Base-by-base conservation (phyloP, 2,113 vertebrate species). In the Lontra canadensis region DNA sequence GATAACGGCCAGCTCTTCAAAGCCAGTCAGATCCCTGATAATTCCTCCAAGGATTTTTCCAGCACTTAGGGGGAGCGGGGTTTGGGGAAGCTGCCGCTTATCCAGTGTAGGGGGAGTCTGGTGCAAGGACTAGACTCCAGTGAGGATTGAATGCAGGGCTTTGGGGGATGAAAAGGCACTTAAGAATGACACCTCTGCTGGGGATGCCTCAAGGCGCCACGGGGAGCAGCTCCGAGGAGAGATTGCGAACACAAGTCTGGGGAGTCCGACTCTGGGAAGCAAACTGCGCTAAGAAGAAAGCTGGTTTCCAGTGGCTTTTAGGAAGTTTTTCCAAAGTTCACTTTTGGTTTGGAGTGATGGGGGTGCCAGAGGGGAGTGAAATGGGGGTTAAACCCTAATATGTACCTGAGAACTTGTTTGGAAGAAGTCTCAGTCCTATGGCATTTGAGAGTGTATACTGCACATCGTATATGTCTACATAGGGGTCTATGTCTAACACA, bases 1-100 rank as follows among this genome's bases (percentile, higher is more conserved):
- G 97, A 97, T 97, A 96, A 97, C 42, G 1, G 0, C 13, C 63
- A 71, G 80, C 92, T 83, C 90, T 97, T 98, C 95, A 98, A 97
- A 98, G 95, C 65, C 2, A 7, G 12, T 13, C 59, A 42, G 83
- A 93, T 79, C 74, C 82, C 87, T 61, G 87, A 80, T 92, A 65
- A 90, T 49, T 73, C 44, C 49, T 2, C 67, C 6, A 36, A 91
- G 93, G 96, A 94, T 97, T 94, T 94, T 96, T 90, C 96, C 79
- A 59, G 95, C 90, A 90, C 98, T 97, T 85, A 44, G 0, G 10
- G 94, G 61, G 55, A 94, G 57, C 55, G 80, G 92, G 55, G 29
- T 2, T 49, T n/a, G 61, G 78, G 83, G 91, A 86, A 44, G 81
- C 31, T 39, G 44, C 36, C 5, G 59, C 93, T 97, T 83, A 93